Percentiles rank a stretch among this genome's conserved stretches.
Evolutionary conservation across 2,797 vertebrate species (phyloP).

Genomic region (Ciconia nigra): DNA sequence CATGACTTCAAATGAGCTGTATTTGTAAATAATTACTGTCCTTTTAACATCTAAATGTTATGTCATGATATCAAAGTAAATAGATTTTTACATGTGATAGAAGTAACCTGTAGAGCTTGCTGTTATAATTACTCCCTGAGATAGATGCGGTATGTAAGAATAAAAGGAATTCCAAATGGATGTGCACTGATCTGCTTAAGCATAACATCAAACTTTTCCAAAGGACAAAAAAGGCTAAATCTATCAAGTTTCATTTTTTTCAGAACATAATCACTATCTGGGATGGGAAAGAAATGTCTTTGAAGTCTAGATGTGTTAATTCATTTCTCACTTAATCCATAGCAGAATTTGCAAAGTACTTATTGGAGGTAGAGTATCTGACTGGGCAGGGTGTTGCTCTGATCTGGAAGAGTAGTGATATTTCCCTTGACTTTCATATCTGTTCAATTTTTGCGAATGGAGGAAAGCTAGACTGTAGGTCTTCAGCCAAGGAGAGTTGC

Average conservation of each 20-base stretch:
- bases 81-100: neutral
- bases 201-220: neutral
- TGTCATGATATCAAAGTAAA: neutral
- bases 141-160: neutral
- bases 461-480: neutral
- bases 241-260: neutral
- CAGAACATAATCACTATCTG: neutral
- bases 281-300: neutral
- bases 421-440: neutral
- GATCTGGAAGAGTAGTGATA: neutral
- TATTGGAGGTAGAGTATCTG: neutral
- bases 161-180: neutral
- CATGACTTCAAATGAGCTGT: neutral
- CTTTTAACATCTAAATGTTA: neutral
- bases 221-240: neutral
- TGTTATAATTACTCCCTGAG: neutral
- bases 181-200: neutral
- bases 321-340: neutral
- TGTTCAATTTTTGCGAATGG: neutral
- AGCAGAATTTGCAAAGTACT: neutral
- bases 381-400: neutral
- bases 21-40: neutral
- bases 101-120: neutral
- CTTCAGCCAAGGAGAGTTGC: neutral
- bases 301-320: neutral